Evolutionary conservation across 2,113 vertebrate species (phyloP).

Genomic region (Xerus inauris): DNA sequence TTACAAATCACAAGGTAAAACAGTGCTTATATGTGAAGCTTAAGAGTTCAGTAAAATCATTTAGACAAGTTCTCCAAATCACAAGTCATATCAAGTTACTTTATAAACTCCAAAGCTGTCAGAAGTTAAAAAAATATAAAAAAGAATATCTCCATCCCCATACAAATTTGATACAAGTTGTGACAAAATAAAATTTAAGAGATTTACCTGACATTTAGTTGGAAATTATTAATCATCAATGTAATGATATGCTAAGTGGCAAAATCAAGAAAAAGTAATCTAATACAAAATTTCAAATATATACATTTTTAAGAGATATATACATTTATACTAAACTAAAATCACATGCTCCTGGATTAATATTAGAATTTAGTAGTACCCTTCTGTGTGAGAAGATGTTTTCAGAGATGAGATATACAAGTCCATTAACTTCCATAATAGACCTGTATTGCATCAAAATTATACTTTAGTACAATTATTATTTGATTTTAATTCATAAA

Average conservation of each 20-base stretch:
- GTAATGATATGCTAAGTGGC: not conserved
- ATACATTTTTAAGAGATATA: not conserved
- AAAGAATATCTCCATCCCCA: not conserved
- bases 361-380: not conserved
- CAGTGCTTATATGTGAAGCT: not conserved
- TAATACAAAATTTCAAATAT: not conserved
- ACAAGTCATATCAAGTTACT: not conserved
- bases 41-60: not conserved
- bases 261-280: slow-evolving; percentile 1
- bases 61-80: not conserved
- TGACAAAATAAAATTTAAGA: not conserved
- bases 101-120: not conserved
- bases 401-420: not conserved
- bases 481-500: not conserved
- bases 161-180: not conserved
- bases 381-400: not conserved
- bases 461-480: not conserved
- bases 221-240: not conserved
- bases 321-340: not conserved
- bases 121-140: not conserved
- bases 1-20: not conserved
- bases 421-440: not conserved
- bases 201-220: not conserved
- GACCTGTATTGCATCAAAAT: not conserved
- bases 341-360: not conserved